Base-by-base conservation (phyloP, 2,797 vertebrate genomes). In the Parauchenoglanis ngamensis region DNA sequence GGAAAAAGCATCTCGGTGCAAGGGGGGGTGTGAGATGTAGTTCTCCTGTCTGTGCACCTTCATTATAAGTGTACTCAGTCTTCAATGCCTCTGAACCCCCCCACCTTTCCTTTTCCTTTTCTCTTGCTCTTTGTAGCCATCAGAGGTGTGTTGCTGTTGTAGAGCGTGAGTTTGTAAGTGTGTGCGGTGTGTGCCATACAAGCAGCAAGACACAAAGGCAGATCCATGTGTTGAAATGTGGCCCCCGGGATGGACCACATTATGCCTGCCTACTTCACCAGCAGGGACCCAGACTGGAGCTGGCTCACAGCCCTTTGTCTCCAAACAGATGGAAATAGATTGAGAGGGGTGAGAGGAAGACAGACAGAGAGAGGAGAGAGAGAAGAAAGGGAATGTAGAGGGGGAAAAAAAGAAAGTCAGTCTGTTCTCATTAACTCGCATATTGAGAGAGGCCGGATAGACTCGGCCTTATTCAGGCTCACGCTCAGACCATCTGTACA, bases 211-310 rank as follows among this genome's bases (percentile, higher is more conserved):
- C 84, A 95, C 94, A 96, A 96, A 95, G 93, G 93, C 94, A 92
- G 93, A 94, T 95, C 95, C 95, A 96, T 96, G 95, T 96, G 95
- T 95, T 96, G 95, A 95, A 95, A 96, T 96, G 95, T 95, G 94
- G 95, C 95, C 95, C 94, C 90, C 90, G 94, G 94, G 94, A 96
- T 95, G 94, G 95, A 92, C 92, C 91, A 93, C 90, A 96, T 96
- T 96, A 96, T 96, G 94, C 94, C 92, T 94, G 94, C 93, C 94
- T 94, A 95, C 96, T 96, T 96, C 96, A 96, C 96, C 96, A 96
- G 96, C 96, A 96, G 96, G 95, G 95, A 94, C 95, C 94, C 93
- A 92, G 93, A 94, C 94, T 95, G 81, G 93, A 93, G 95, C 94
- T 95, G 95, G 94, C 95, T 95, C 94, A 90, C 93, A 94, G 95